phyloP scores from a whole-genome alignment of 2,888 invertebrate genomes.

The Lasioglossum vierecki region DNA sequence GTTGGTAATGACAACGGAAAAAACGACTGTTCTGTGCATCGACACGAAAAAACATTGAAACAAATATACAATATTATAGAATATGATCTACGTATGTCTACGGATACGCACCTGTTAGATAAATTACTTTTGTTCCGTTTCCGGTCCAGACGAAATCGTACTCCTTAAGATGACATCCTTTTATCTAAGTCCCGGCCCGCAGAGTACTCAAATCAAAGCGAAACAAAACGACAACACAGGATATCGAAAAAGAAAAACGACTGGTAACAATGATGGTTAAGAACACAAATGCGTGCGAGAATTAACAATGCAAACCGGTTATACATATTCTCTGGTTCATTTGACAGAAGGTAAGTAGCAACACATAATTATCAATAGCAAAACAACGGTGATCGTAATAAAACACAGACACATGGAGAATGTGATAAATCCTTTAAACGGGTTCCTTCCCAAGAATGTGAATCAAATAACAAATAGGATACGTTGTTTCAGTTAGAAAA shows the following conservation, averaged over 20 bases:
- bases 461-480: conserved; percentile 42
- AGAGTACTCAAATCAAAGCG: conserved; percentile 77
- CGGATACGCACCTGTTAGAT: conserved; percentile 73
- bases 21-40: conserved; percentile 33
- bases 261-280: conserved; percentile 67
- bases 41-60: conserved; percentile 42
- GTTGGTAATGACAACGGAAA: neutral
- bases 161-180: conserved; percentile 71
- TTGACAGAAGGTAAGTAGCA: conserved; percentile 17
- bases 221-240: conserved; percentile 78
- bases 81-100: conserved; percentile 66
- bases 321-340: conserved; percentile 46
- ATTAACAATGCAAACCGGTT: conserved; percentile 60
- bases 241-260: conserved; percentile 71
- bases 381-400: conserved; percentile 4
- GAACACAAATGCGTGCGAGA: conserved; percentile 75
- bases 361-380: conserved; percentile 8
- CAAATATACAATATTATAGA: conserved; percentile 25
- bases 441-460: neutral
- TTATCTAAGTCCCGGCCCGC: conserved; percentile 75
- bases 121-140: conserved; percentile 45
- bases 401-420: conserved; percentile 13
- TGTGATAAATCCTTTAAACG: neutral
- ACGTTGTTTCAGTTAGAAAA: conserved; percentile 74
- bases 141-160: conserved; percentile 62